phyloP scores from a whole-genome alignment of 2,888 invertebrate genomes.

The Epinotia bilunana region DNA sequence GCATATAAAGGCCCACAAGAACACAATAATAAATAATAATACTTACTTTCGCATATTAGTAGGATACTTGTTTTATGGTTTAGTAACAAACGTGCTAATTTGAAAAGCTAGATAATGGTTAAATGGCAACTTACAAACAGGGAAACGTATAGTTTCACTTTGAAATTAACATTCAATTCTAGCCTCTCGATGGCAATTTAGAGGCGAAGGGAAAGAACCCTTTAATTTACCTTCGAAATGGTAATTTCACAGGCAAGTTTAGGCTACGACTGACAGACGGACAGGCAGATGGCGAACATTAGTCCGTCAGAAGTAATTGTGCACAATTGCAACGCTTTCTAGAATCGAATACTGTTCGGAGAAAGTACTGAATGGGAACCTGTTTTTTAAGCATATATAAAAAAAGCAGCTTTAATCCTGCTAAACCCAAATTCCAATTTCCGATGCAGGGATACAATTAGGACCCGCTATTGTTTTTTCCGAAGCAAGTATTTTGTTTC shows the following conservation, averaged over 20 bases:
- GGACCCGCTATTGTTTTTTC: too few relatives aligned
- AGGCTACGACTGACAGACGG: constrained; percentile 50
- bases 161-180: neutral
- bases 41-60: too few relatives aligned
- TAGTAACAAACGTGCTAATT: neutral
- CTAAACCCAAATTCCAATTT: too few relatives aligned
- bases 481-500: too few relatives aligned
- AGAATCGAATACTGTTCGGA: constrained; percentile 45
- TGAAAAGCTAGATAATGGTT: neutral
- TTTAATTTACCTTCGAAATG: constrained; percentile 13
- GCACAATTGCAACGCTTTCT: constrained; percentile 47
- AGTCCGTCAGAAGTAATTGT: constrained; percentile 54
- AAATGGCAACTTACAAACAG: neutral
- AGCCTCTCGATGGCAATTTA: constrained; percentile 6
- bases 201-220: constrained; percentile 12
- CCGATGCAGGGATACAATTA: too few relatives aligned
- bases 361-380: constrained; percentile 35
- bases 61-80: neutral
- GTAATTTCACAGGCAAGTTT: constrained; percentile 34
- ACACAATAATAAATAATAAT: too few relatives aligned
- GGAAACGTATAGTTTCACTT: neutral
- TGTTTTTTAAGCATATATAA: constrained; percentile 16
- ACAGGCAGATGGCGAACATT: constrained; percentile 55
- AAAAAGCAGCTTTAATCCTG: too few relatives aligned
- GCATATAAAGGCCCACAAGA: too few relatives aligned